Percentiles rank a stretch among this genome's conserved stretches.
Conservation (phyloP, 2,888 invertebrate species). For the Sericinus montela region DNA sequence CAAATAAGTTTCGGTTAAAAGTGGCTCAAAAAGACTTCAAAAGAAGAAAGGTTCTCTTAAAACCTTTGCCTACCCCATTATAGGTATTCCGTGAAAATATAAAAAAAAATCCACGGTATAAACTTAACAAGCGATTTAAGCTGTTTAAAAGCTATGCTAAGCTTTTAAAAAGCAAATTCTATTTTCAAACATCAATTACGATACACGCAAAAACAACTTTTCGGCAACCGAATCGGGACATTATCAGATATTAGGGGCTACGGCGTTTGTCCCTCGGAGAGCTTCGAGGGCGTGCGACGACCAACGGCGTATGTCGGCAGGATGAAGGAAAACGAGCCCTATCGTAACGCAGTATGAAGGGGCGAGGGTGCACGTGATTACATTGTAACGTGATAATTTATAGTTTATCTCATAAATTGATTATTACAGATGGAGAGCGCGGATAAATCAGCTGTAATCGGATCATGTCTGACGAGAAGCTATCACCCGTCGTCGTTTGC, state of each 20-base stretch:
- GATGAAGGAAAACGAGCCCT: background rate
- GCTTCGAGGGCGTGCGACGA: constrained; percentile 10
- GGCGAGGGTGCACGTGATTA: background rate
- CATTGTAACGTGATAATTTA: constrained; percentile 51
- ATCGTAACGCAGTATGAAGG: background rate
- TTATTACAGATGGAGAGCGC: constrained; percentile 57
- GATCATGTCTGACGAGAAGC: constrained; percentile 30
- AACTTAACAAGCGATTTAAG: no score
- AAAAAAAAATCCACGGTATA: no score
- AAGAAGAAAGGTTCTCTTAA: no score
- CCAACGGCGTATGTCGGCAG: background rate
- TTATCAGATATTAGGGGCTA: constrained; percentile 51
- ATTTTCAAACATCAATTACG: constrained; percentile 6
- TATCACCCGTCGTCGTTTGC: background rate
- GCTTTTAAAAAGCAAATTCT: background rate
- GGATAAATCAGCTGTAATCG: constrained; percentile 62
- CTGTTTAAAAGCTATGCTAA: no score
- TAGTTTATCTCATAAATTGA: constrained; percentile 69
- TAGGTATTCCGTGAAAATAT: no score
- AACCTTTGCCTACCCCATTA: no score
- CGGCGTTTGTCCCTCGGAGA: constrained; percentile 14
- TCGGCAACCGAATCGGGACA: constrained; percentile 47
- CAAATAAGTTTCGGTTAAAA: no score
- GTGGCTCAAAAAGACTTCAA: no score
- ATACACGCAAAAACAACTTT: constrained; percentile 25